phyloP scores from a whole-genome alignment of 2,113 vertebrate genomes.

The Forbesichthys papilliferus region DNA sequence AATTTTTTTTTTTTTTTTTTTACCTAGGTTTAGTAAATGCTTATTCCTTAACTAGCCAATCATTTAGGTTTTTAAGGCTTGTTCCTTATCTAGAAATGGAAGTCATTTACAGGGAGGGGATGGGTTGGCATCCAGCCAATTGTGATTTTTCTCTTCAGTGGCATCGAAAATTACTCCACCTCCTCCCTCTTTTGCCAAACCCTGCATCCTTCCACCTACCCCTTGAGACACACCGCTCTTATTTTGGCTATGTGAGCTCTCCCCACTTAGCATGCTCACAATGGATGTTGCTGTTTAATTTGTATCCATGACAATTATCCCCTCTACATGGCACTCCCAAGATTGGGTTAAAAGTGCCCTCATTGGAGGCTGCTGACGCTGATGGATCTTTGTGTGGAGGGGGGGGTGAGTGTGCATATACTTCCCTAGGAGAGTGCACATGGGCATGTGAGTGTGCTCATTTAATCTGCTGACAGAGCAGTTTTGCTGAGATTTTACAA shows the following conservation, averaged over 20 bases:
- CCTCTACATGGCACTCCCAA: constrained; percentile 48
- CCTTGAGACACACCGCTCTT: constrained; percentile 43
- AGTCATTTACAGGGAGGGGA: constrained; percentile 72
- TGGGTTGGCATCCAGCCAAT: constrained; percentile 65
- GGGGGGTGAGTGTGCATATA: neutral
- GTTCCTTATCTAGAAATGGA: constrained; percentile 66
- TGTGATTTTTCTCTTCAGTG: constrained; percentile 71
- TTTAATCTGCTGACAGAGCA: constrained; percentile 27
- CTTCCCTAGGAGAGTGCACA: constrained; percentile 18
- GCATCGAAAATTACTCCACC: constrained; percentile 65
- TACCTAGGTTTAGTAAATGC: constrained; percentile 22
- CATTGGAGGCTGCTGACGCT: constrained; percentile 36
- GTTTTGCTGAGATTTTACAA: constrained; percentile 6
- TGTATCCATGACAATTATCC: constrained; percentile 61
- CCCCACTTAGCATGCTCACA: constrained; percentile 53
- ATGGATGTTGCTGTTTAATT: constrained; percentile 61
- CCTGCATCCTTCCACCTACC: constrained; percentile 44
- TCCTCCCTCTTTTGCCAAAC: constrained; percentile 41
- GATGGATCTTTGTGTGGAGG: constrained; percentile 33
- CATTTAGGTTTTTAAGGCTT: constrained; percentile 46
- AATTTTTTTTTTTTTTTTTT: constrained; percentile 23
- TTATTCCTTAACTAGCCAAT: constrained; percentile 36
- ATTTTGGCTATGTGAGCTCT: constrained; percentile 45
- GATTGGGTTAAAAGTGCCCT: constrained; percentile 50
- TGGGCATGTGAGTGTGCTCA: neutral